Evolutionary conservation across 2,797 vertebrate species (phyloP).

Genomic region (Epinephelus malabaricus): DNA sequence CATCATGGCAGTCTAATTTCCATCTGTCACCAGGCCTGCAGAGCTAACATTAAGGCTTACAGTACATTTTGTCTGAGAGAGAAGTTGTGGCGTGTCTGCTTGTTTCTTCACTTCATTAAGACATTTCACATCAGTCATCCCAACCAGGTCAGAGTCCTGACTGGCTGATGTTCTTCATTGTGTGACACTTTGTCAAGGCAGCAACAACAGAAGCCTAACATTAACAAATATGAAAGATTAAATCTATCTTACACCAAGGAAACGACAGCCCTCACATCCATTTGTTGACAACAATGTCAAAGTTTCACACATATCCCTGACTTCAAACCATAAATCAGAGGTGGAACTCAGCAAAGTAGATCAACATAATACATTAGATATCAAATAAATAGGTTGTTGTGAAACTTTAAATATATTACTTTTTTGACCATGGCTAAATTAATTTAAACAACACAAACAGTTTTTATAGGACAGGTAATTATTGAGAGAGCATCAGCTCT

Average conservation of each 20-base stretch:
- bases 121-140: constrained; percentile 60
- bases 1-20: neutral
- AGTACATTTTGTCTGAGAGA: neutral
- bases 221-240: constrained; percentile 54
- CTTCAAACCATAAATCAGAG: constrained; percentile 53
- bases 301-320: constrained; percentile 29
- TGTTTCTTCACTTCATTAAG: constrained; percentile 24
- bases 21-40: neutral
- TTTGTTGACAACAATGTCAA: constrained; percentile 43
- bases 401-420: constrained; percentile 61
- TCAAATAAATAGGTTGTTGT: constrained; percentile 69
- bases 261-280: constrained; percentile 20
- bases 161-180: constrained; percentile 36
- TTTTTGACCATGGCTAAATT: constrained; percentile 3
- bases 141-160: constrained; percentile 56
- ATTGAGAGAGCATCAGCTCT: neutral
- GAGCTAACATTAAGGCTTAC: neutral
- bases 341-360: constrained; percentile 36
- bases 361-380: constrained; percentile 70
- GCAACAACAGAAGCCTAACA: constrained; percentile 22
- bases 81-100: neutral
- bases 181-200: constrained; percentile 58
- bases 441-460: constrained; percentile 33
- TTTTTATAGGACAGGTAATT: constrained; percentile 15
- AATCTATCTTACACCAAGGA: constrained; percentile 19